Percentiles rank a stretch among this genome's conserved stretches.
Evolutionary conservation across 2,113 vertebrate species (phyloP).

Genomic region (Microcebus jonahi): DNA sequence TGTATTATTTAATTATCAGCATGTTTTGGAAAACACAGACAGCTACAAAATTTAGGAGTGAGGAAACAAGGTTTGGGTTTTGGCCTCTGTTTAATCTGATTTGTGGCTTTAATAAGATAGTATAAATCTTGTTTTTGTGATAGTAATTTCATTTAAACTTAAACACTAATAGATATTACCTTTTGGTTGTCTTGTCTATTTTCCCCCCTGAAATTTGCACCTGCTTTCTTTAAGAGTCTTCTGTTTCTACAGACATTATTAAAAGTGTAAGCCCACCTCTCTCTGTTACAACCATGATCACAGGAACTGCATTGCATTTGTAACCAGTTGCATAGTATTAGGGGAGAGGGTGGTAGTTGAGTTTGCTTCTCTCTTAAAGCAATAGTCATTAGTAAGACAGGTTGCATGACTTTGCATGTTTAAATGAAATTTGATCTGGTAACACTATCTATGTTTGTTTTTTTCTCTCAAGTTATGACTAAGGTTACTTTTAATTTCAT

Average conservation of each 20-base stretch:
- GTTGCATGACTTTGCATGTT: background rate
- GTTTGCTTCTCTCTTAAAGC: background rate
- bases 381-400: background rate
- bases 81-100: background rate
- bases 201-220: background rate
- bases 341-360: fast-evolving
- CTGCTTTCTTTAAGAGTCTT: background rate
- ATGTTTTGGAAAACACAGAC: background rate
- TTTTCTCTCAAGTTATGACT: slow-evolving; percentile 75
- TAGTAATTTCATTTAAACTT: slow-evolving; percentile 1
- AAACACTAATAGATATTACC: background rate
- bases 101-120: background rate
- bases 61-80: background rate
- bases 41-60: background rate
- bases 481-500: slow-evolving; percentile 71
- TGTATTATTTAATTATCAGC: background rate
- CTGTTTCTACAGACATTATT: background rate
- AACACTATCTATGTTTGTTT: slow-evolving; percentile 69
- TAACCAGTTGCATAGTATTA: background rate
- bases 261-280: background rate
- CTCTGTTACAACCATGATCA: background rate
- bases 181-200: background rate
- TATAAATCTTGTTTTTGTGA: background rate
- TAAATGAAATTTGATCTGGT: slow-evolving; percentile 80
- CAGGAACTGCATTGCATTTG: background rate